phyloP scores from a whole-genome alignment of 2,113 vertebrate genomes.

The Periophthalmodon schlosseri region DNA sequence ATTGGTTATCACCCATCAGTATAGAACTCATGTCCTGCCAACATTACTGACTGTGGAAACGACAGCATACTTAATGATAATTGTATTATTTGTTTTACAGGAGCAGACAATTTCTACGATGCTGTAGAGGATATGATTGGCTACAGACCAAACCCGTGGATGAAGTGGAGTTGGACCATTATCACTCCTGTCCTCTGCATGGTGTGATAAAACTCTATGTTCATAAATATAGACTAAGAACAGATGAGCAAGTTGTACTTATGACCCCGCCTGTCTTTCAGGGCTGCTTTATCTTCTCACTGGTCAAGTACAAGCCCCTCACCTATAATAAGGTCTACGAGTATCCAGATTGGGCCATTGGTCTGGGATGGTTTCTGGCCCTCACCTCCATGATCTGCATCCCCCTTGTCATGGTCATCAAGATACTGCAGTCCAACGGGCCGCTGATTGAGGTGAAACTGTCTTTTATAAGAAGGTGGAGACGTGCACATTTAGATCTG shows the following conservation, averaged over 20 bases:
- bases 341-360: conserved; percentile 95
- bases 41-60: background rate
- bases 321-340: conserved; percentile 96
- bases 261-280: conserved; percentile 59
- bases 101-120: conserved; percentile 96
- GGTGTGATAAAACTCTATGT: conserved; percentile 67
- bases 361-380: conserved; percentile 92
- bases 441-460: conserved; percentile 89
- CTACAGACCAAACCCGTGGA: conserved; percentile 96
- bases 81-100: conserved; percentile 65
- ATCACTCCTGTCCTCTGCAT: conserved; percentile 94
- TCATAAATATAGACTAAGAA: background rate
- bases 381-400: conserved; percentile 96
- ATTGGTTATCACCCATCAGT: conserved; percentile 25
- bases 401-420: conserved; percentile 92
- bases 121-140: conserved; percentile 99
- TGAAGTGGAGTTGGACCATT: conserved; percentile 98
- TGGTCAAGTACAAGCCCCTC: conserved; percentile 95
- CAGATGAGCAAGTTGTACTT: conserved; percentile 11
- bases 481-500: background rate
- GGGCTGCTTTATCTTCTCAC: conserved; percentile 96
- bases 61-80: background rate
- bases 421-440: conserved; percentile 90
- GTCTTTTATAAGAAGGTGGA: background rate
- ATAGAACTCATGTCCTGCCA: conserved; percentile 11